Evolutionary conservation across 2,797 vertebrate genomes (phyloP).

Genomic region (Ispidina lecontei): DNA sequence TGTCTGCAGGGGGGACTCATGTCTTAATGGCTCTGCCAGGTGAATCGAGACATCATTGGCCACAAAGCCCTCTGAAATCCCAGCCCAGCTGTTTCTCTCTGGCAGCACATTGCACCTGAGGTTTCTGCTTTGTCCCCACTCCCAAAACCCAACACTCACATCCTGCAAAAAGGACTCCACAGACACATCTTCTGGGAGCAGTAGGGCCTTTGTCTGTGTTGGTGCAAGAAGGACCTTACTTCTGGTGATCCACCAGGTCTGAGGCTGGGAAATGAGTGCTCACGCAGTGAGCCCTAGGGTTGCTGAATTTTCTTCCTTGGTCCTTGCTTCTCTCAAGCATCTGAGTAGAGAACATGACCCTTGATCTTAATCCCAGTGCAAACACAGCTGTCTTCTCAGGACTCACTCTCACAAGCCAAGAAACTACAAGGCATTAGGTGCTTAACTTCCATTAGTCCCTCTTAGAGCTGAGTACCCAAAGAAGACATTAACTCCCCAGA

Average conservation of each 20-base stretch:
- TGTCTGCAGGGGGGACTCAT: background rate
- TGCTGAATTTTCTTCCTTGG: background rate
- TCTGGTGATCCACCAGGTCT: background rate
- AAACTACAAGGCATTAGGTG: conserved; percentile 1
- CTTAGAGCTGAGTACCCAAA: background rate
- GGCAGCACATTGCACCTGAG: rapidly evolving
- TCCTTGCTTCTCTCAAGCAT: background rate
- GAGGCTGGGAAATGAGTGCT: background rate
- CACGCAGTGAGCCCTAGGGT: background rate
- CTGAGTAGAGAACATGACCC: background rate
- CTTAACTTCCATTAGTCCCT: background rate
- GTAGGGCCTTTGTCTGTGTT: background rate
- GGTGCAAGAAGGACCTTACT: background rate
- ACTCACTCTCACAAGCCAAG: background rate
- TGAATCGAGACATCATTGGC: background rate
- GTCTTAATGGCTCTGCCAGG: rapidly evolving
- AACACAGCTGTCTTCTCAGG: conserved; percentile 24
- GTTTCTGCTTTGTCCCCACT: background rate
- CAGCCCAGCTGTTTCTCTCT: background rate
- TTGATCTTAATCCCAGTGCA: conserved; percentile 15
- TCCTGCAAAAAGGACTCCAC: background rate
- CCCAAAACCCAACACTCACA: background rate
- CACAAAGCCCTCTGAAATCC: rapidly evolving
- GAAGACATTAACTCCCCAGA: background rate
- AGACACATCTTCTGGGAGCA: background rate